A percentile compares a stretch with the other conserved stretches of the same genome.
phyloP scores from a whole-genome alignment of 2,888 invertebrate species.

The Chelonus formosanus region DNA sequence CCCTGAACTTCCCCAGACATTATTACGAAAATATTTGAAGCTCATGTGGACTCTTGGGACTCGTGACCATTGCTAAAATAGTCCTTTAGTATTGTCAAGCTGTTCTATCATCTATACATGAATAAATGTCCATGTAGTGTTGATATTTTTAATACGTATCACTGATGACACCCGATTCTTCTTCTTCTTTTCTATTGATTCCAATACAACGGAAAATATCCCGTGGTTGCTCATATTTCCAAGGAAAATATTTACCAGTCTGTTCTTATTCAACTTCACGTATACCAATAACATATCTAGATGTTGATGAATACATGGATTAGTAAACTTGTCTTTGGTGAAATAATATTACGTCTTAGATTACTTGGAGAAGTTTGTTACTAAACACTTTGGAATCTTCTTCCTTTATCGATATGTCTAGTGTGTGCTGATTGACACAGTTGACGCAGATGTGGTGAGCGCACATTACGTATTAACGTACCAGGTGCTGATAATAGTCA shows the following conservation, averaged over 20 bases:
- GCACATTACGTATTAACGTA: neutral
- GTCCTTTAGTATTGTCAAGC: conserved; percentile 16
- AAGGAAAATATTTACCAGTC: conserved; percentile 40
- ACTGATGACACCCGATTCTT: conserved; percentile 25
- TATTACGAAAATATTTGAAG: conserved; percentile 61
- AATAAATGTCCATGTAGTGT: neutral
- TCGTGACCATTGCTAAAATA: conserved; percentile 15
- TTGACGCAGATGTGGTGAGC: too few relatives aligned
- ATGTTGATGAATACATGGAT: conserved; percentile 10
- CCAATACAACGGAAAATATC: conserved; percentile 10
- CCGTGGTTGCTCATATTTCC: conserved; percentile 40
- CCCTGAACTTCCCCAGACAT: conserved; percentile 47
- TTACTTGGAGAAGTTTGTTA: conserved; percentile 10
- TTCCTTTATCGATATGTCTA: neutral
- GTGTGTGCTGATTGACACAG: too few relatives aligned
- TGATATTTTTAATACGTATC: conserved; percentile 21
- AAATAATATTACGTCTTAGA: conserved; percentile 19
- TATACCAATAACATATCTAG: conserved; percentile 16
- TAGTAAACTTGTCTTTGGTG: conserved; percentile 13
- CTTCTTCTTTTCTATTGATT: conserved; percentile 11
- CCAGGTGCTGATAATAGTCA: conserved; percentile 2
- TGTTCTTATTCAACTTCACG: conserved; percentile 30
- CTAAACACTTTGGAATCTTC: neutral
- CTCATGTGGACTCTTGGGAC: conserved; percentile 30
- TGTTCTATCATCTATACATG: conserved; percentile 1